phyloP scores from a whole-genome alignment of 2,888 invertebrate species.

The Chaetogeoica ovagalla region DNA sequence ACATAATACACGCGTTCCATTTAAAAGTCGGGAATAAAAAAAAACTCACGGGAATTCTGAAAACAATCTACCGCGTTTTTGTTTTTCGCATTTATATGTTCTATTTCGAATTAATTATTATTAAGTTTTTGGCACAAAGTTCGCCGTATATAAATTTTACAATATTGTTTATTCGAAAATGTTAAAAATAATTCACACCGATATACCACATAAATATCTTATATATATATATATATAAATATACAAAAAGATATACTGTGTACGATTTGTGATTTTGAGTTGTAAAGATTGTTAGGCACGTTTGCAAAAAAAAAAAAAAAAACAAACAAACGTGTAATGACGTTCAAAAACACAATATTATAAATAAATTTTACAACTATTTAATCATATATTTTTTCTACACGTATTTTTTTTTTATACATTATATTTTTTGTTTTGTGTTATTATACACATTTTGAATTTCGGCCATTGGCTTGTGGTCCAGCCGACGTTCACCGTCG shows the following conservation, averaged over 20 bases:
- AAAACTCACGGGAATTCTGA: background rate
- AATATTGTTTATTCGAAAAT: background rate
- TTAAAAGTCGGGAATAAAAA: background rate
- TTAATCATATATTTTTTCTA: background rate
- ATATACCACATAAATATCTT: background rate
- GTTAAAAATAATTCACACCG: background rate
- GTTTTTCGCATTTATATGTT: background rate
- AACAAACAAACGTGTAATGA: too few species aligned
- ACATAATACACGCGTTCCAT: background rate
- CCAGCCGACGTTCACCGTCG: background rate
- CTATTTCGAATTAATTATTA: background rate
- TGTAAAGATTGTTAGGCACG: too few species aligned
- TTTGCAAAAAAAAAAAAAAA: too few species aligned
- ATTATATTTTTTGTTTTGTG: background rate
- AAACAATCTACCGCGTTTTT: background rate
- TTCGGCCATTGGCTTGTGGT: conserved; percentile 28
- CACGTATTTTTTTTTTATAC: background rate
- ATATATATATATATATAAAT: too few species aligned
- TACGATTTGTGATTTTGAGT: too few species aligned
- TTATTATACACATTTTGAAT: conserved; percentile 12
- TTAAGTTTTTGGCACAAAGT: background rate
- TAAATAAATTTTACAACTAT: background rate
- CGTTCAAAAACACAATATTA: background rate
- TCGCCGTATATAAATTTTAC: background rate
- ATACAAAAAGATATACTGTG: too few species aligned